Conservation (phyloP, 2,888 invertebrate genomes). For the Bruchidius siliquastri region DNA sequence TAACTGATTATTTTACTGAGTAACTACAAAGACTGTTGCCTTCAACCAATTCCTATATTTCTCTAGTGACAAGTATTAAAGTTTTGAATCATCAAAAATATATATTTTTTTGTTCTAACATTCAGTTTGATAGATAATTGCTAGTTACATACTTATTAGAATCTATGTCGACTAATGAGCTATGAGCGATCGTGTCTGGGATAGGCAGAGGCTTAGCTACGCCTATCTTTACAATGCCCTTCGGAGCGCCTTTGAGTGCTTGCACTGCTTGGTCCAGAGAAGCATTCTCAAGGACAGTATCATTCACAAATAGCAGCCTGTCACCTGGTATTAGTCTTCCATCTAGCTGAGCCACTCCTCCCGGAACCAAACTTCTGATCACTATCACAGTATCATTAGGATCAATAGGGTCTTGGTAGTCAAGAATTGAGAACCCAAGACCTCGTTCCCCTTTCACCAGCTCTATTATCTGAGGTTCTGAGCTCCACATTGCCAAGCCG, state of each 20-base stretch:
- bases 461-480: slow-evolving; percentile 94
- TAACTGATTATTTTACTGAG: too few relatives aligned
- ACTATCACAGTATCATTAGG: slow-evolving; percentile 96
- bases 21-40: too few relatives aligned
- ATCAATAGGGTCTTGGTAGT: slow-evolving; percentile 93
- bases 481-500: slow-evolving; percentile 97
- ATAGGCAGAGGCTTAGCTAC: slow-evolving; percentile 90
- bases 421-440: slow-evolving; percentile 96
- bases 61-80: too few relatives aligned
- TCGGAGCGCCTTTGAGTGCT: slow-evolving; percentile 92
- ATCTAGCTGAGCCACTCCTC: slow-evolving; percentile 95
- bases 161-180: slow-evolving; percentile 42
- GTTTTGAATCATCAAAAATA: background rate
- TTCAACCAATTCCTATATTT: too few relatives aligned
- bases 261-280: slow-evolving; percentile 96
- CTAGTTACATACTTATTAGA: slow-evolving; percentile 34
- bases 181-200: slow-evolving; percentile 60
- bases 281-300: slow-evolving; percentile 89
- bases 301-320: slow-evolving; percentile 89
- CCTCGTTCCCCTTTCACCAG: slow-evolving; percentile 95
- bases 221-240: slow-evolving; percentile 91
- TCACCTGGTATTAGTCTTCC: slow-evolving; percentile 98
- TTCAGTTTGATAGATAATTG: slow-evolving; percentile 23
- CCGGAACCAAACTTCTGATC: slow-evolving; percentile 95
- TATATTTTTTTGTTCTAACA: background rate